Evolutionary conservation across 2,888 invertebrate genomes (phyloP).

Genomic region (Parochlus steinenii): DNA sequence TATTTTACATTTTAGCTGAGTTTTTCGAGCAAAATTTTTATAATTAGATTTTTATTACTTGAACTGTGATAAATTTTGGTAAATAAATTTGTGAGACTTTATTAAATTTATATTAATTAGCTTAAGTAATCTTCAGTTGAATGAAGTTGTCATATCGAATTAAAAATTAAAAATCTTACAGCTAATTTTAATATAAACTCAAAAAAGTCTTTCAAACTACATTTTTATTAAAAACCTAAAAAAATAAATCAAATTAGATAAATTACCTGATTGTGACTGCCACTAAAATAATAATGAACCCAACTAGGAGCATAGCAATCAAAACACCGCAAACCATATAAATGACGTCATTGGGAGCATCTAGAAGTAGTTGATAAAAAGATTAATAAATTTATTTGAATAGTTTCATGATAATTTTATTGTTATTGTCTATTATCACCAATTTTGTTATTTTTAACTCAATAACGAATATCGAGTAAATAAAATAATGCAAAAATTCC

Average conservation of each 20-base stretch:
- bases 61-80: no score
- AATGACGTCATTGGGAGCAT: conserved; percentile 66
- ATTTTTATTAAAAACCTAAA: no score
- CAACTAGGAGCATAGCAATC: conserved; percentile 68
- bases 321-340: conserved; percentile 74
- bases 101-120: no score
- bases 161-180: no score
- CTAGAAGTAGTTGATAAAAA: conserved; percentile 34
- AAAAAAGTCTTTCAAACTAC: no score
- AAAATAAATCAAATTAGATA: conserved; percentile 1
- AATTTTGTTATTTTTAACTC: not conserved
- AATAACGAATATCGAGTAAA: not conserved
- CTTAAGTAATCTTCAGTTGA: no score
- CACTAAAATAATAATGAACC: conserved; percentile 60
- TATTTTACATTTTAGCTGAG: no score
- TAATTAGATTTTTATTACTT: no score
- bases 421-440: not conserved
- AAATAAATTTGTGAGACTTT: no score
- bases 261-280: conserved; percentile 66
- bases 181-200: no score
- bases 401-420: not conserved
- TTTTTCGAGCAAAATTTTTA: no score
- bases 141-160: no score
- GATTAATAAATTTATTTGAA: not conserved
- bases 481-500: not conserved